Evolutionary conservation across 2,888 invertebrate species (phyloP).

Genomic region (Morpho helenor): DNA sequence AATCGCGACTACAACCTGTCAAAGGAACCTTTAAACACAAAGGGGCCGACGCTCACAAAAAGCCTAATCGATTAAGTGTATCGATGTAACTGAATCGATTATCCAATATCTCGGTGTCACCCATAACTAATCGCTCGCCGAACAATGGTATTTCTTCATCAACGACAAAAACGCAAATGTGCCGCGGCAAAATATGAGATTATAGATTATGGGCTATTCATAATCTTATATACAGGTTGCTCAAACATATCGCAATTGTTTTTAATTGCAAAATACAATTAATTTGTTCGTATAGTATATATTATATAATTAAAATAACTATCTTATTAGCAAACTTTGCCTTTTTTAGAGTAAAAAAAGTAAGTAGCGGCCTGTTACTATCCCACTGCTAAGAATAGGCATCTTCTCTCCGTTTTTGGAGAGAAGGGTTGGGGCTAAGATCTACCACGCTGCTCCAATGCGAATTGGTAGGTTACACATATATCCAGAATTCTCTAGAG

Average conservation of each 20-base stretch:
- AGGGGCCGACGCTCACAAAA: slow-evolving; percentile 59
- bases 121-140: slow-evolving; percentile 62
- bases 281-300: no score
- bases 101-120: slow-evolving; percentile 63
- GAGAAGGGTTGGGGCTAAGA: no score
- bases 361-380: no score
- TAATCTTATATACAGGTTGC: slow-evolving; percentile 49
- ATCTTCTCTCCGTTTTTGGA: no score
- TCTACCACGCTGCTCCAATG: no score
- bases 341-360: no score
- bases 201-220: slow-evolving; percentile 50
- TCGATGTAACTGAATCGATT: slow-evolving; percentile 65
- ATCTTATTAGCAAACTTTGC: no score
- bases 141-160: slow-evolving; percentile 74
- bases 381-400: no score
- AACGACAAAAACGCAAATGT: slow-evolving; percentile 65
- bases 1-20: slow-evolving; percentile 32
- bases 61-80: slow-evolving; percentile 67
- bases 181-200: slow-evolving; percentile 60
- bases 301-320: no score
- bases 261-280: no score
- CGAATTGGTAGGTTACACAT: no score
- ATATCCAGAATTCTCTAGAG: no score
- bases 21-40: slow-evolving; percentile 39
- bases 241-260: slow-evolving; percentile 6